Evolutionary conservation across 2,888 invertebrate species (phyloP).

Genomic region (Drosophila mulleri): DNA sequence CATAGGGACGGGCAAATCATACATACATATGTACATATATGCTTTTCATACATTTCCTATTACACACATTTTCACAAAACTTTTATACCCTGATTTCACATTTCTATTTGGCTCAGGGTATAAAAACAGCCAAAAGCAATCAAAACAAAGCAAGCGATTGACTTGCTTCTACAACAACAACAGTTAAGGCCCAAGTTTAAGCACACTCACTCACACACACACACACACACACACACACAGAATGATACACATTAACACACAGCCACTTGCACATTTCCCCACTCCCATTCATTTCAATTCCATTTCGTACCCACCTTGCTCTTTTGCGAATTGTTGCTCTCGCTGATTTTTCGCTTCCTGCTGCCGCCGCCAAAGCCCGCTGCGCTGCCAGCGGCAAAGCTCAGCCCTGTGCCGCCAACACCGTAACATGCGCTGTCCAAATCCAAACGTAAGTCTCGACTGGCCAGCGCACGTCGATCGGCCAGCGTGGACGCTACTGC

Average conservation of each 20-base stretch:
- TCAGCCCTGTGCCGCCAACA: conserved; percentile 73
- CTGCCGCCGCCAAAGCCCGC: conserved; percentile 63
- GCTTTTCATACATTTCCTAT: neutral
- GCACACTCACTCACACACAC: neutral
- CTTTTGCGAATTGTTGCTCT: conserved; percentile 84
- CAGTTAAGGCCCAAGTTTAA: conserved; percentile 19
- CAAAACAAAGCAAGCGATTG: conserved; percentile 76
- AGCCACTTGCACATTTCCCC: conserved; percentile 2
- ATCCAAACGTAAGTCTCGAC: conserved; percentile 83
- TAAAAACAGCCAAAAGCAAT: conserved; percentile 62
- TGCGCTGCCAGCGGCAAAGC: conserved; percentile 59
- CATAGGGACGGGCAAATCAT: neutral
- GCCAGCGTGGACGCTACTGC: conserved; percentile 73
- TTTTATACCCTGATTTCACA: neutral
- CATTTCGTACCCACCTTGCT: conserved; percentile 81
- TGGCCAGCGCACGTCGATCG: conserved; percentile 79
- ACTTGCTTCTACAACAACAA: conserved; percentile 52
- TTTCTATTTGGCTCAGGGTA: neutral
- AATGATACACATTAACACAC: neutral
- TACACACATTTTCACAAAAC: neutral
- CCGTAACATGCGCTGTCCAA: conserved; percentile 82
- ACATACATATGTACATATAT: too few relatives aligned
- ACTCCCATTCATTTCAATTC: conserved; percentile 37
- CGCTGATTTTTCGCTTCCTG: conserved; percentile 84
- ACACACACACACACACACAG: neutral